Conservation (phyloP, 1,140 invertebrate genomes). For the Mizuhopecten yessoensis region DNA sequence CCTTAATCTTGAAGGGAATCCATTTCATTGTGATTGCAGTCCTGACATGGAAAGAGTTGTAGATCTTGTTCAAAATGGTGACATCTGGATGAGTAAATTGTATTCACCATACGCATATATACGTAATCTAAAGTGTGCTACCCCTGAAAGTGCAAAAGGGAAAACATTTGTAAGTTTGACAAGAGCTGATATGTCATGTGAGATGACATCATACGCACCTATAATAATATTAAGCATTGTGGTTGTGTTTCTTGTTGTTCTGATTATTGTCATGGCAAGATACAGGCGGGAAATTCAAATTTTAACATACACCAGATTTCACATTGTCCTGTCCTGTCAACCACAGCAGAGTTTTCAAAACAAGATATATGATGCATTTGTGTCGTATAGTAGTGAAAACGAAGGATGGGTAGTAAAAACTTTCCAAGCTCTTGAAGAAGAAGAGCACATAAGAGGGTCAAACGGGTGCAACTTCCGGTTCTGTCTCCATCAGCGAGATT, state of each 20-base stretch:
- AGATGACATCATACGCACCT: conserved; percentile 52
- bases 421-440: conserved; percentile 66
- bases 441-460: conserved; percentile 1
- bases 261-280: conserved; percentile 62
- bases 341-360: conserved; percentile 58
- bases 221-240: conserved; percentile 64
- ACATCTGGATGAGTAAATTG: conserved; percentile 46
- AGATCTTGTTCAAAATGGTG: conserved; percentile 55
- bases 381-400: conserved; percentile 68
- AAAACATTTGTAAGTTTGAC: conserved; percentile 54
- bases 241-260: conserved; percentile 61
- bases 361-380: conserved; percentile 76
- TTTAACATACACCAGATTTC: conserved; percentile 75
- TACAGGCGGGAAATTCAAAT: conserved; percentile 75
- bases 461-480: conserved; percentile 65
- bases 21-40: conserved; percentile 67
- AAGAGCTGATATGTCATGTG: conserved; percentile 56
- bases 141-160: conserved; percentile 56
- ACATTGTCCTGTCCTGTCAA: conserved; percentile 74
- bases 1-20: conserved; percentile 68
- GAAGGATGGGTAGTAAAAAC: conserved; percentile 67
- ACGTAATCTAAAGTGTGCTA: conserved; percentile 60
- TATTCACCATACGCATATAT: conserved; percentile 65
- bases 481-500: conserved; percentile 79
- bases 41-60: conserved; percentile 58